phyloP scores from a whole-genome alignment of 1,140 invertebrate species.

The Eubasilissa regina region DNA sequence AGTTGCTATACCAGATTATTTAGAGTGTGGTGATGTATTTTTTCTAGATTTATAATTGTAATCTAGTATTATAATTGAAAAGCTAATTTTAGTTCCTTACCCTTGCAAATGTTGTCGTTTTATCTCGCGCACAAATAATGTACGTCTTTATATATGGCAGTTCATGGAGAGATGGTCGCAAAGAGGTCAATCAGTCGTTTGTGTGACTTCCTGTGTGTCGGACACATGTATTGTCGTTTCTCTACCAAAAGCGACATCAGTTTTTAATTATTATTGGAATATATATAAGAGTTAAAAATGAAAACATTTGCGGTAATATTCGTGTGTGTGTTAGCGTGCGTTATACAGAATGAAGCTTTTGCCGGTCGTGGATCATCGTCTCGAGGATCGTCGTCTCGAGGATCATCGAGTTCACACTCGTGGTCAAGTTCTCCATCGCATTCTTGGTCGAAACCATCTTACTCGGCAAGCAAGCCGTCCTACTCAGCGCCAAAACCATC shows the following conservation, averaged over 20 bases:
- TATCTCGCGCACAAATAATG: background rate
- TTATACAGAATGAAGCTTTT: background rate
- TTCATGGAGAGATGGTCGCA: background rate
- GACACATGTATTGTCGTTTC: background rate
- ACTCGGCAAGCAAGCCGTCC: conserved; percentile 6
- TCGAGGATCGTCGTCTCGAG: background rate
- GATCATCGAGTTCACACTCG: conserved; percentile 27
- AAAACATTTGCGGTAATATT: background rate
- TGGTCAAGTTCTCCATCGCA: conserved; percentile 5
- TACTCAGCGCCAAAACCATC: background rate
- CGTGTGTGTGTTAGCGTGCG: conserved; percentile 4
- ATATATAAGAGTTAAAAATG: conserved; percentile 5
- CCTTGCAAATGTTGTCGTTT: no score
- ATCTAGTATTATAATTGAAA: no score
- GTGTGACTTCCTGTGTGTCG: background rate
- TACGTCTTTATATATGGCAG: background rate
- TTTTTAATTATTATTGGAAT: background rate
- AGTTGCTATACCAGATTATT: no score
- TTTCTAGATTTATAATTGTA: no score
- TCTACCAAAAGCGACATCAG: background rate
- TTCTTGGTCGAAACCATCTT: conserved; percentile 1
- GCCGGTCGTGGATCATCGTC: background rate
- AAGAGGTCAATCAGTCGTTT: conserved; percentile 25
- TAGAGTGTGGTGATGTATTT: no score
- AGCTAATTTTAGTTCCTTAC: no score